phyloP scores from a whole-genome alignment of 2,113 vertebrate genomes.

The Calyptomena viridis region DNA sequence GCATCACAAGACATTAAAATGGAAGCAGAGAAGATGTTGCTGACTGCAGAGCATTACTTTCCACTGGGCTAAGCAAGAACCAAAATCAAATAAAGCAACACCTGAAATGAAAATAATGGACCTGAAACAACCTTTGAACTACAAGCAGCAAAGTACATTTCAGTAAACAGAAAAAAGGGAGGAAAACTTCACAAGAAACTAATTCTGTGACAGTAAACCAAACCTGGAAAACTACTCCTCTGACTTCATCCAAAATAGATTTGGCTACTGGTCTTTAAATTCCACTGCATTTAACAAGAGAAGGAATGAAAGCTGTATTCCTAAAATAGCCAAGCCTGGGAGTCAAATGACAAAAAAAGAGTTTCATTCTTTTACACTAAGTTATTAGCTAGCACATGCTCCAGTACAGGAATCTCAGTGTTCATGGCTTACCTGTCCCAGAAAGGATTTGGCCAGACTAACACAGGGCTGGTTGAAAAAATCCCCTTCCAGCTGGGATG shows the following conservation, averaged over 20 bases:
- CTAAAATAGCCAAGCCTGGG: neutral
- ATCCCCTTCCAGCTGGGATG: constrained; percentile 67
- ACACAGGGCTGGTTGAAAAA: constrained; percentile 87
- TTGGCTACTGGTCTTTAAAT: constrained; percentile 17
- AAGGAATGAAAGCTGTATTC: neutral
- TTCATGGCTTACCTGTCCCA: constrained; percentile 84
- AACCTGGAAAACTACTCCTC: neutral
- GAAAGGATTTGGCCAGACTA: constrained; percentile 83
- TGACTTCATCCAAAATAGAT: neutral
- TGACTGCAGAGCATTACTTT: neutral
- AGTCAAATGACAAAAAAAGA: neutral
- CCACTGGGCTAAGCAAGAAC: neutral
- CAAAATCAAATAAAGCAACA: neutral
- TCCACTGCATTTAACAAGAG: constrained; percentile 7
- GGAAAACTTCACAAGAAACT: neutral
- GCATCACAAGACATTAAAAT: neutral
- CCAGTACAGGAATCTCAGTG: neutral
- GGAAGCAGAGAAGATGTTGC: neutral
- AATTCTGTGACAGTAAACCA: neutral
- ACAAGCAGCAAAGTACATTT: neutral
- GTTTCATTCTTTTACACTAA: neutral
- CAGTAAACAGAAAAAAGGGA: neutral
- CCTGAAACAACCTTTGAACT: neutral
- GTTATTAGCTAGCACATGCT: neutral
- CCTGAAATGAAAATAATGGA: neutral